Evolutionary conservation across 2,888 invertebrate species (phyloP), one percentile per base, ranked within the genome.

Genomic region (Hecatera dysodea): DNA sequence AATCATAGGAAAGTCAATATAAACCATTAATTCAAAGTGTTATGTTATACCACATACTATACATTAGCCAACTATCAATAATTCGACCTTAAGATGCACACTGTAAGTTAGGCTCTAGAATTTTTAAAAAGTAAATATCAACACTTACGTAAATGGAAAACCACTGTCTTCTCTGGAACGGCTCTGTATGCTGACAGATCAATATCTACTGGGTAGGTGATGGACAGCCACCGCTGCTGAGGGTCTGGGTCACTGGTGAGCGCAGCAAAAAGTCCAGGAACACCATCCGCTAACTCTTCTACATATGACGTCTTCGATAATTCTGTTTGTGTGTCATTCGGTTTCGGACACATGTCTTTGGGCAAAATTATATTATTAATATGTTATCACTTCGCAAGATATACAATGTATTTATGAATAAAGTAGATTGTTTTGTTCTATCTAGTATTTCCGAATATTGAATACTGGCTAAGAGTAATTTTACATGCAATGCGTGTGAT

Each of bases 341-440:
- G 98, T 89, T 98, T 98, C 0, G 98, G 98, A 90, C 99, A 99
- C 95, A 99, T 97, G 89, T 98, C 99, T 99, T 94, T 24, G 92
- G 90, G 64, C 61, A 56, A 62, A 55, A 62, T 60, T 0, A 46
- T n/a, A 27, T 29, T 44, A 2, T 56, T 44, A 24, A 6, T 52
- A 11, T 42, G 22, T 29, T 78, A 78, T 60, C 70, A 44, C 19
- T 29, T 39, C 0, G 12, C 29, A 15, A 48, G n/a, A 57, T 63
- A 36, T n/a, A 77, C 81, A 75, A 42, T 67, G 68, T 80, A 59
- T 27, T 46, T 27, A 9, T 62, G 27, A 73, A 79, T n/a, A 19
- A 24, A 11, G 12, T n/a, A 12, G 19, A 33, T 42, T 57, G 52
- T 79, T 39, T 46, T 52, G 15, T 11, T 19, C 27, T n/a, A n/a